A percentile compares a stretch with the other conserved stretches of the same genome.
Evolutionary conservation across 2,113 vertebrate genomes (phyloP).

Genomic region (Amazona vittata): DNA sequence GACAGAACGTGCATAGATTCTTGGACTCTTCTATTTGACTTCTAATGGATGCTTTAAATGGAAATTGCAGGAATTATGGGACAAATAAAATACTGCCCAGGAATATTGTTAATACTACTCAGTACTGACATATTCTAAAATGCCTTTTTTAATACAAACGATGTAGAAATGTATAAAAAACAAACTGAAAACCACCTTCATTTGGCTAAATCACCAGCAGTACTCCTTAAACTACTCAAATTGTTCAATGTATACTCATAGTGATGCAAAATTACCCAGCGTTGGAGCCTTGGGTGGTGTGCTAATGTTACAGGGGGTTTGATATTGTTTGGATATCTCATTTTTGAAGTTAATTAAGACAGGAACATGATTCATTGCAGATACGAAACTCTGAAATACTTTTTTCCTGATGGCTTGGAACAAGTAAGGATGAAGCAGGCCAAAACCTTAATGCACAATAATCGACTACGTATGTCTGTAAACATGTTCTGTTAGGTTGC

Average conservation of each 20-base stretch:
- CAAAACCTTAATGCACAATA: slow-evolving; percentile 42
- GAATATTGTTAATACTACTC: background rate
- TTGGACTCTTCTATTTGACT: background rate
- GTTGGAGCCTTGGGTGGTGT: background rate
- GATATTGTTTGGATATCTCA: background rate
- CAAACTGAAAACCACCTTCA: background rate
- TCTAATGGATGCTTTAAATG: background rate
- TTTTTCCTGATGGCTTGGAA: slow-evolving; percentile 37
- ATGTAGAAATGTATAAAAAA: background rate
- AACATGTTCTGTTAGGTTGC: slow-evolving; percentile 59
- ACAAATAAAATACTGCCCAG: background rate
- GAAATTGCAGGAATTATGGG: background rate
- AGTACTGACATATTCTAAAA: background rate
- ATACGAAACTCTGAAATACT: slow-evolving; percentile 18
- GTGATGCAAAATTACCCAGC: background rate
- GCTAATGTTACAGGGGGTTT: background rate
- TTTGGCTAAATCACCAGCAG: background rate
- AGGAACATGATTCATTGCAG: background rate
- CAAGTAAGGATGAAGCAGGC: background rate
- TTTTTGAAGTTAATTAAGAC: background rate
- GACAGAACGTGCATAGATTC: background rate
- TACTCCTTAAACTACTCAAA: background rate
- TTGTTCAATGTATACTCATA: background rate
- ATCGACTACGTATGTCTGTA: slow-evolving; percentile 28
- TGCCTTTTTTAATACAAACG: background rate